A percentile compares a stretch with the other conserved stretches of the same genome.
phyloP scores from a whole-genome alignment of 1,140 invertebrate genomes.

The Philaenus spumarius region DNA sequence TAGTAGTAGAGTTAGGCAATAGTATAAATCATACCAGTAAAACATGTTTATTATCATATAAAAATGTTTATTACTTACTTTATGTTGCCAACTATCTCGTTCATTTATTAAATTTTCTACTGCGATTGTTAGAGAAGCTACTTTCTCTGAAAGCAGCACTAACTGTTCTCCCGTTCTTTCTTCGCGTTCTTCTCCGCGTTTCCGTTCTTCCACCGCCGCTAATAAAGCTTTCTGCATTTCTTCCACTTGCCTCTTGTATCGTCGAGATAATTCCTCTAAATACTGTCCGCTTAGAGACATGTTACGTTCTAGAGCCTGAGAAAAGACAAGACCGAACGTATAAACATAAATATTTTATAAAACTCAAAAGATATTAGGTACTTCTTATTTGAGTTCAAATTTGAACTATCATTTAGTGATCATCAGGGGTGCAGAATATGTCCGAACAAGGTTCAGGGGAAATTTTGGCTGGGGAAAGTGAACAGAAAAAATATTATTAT shows the following conservation, averaged over 20 bases:
- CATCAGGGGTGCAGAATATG: too few species aligned
- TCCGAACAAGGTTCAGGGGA: too few species aligned
- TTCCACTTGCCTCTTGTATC: conserved; percentile 95
- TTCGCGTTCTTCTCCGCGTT: conserved; percentile 61
- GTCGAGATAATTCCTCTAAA: conserved; percentile 85
- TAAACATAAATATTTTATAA: too few species aligned
- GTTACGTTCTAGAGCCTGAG: conserved; percentile 83
- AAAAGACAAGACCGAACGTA: too few species aligned
- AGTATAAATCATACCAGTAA: too few species aligned
- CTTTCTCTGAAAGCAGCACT: conserved; percentile 48
- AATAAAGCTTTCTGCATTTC: conserved; percentile 81
- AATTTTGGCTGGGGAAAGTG: too few species aligned
- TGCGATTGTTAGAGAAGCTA: conserved; percentile 48
- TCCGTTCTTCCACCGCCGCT: conserved; percentile 61
- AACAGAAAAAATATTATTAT: too few species aligned
- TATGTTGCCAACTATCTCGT: conserved; percentile 53
- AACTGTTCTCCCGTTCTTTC: conserved; percentile 57
- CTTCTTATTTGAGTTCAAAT: too few species aligned
- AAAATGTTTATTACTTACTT: conserved; percentile 40
- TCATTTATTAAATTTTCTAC: conserved; percentile 54
- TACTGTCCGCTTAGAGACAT: conserved; percentile 94
- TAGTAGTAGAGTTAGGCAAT: too few species aligned
- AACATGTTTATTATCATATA: too few species aligned
- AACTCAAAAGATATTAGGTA: too few species aligned
- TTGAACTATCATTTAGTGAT: too few species aligned